phyloP scores from a whole-genome alignment of 2,888 invertebrate species.

The Agrochola macilenta region DNA sequence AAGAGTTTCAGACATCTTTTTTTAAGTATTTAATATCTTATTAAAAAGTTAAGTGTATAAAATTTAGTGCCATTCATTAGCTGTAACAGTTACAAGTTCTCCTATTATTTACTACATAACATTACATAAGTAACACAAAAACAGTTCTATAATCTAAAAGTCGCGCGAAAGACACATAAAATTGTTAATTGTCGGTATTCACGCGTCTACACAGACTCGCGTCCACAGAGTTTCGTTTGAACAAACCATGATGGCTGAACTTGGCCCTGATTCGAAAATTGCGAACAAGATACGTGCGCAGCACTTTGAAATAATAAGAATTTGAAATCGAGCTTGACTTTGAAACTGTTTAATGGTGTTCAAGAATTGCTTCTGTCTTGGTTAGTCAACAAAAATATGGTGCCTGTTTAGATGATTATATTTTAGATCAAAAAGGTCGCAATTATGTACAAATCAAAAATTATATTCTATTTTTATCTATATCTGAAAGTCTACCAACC shows the following conservation, averaged over 20 bases:
- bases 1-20: background rate
- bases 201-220: conserved; percentile 35
- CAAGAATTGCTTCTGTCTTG: conserved; percentile 37
- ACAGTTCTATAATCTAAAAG: conserved; percentile 15
- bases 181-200: conserved; percentile 38
- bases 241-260: conserved; percentile 59
- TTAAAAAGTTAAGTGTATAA: no score
- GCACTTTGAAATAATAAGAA: conserved; percentile 55
- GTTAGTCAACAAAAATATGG: background rate
- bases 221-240: conserved; percentile 43
- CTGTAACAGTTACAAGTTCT: background rate
- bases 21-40: no score
- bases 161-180: conserved; percentile 40
- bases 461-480: background rate
- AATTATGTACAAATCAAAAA: background rate
- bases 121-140: conserved; percentile 20
- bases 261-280: conserved; percentile 67
- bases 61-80: background rate
- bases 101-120: conserved; percentile 27
- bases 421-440: background rate
- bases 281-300: conserved; percentile 55
- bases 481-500: conserved; percentile 89
- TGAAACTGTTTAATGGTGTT: conserved; percentile 37
- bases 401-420: background rate
- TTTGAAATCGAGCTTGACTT: conserved; percentile 60